These are phyloP conservation scores for Colletes latitarsis DNA, from an alignment of 1,140 invertebrate species.

Conservation along the genomic window DNA sequence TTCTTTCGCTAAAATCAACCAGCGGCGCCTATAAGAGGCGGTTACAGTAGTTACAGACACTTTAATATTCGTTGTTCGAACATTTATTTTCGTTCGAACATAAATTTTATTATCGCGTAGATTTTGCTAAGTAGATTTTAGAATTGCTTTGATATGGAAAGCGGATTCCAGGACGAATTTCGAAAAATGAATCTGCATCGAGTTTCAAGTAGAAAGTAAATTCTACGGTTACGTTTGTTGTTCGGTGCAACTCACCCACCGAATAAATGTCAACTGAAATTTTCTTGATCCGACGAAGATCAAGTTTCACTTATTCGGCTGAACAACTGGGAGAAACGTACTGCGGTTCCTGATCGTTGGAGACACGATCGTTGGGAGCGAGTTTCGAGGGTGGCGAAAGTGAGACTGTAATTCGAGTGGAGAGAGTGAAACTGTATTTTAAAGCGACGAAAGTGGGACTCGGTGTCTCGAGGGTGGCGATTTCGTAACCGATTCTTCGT, in stretches of 20 bases:
- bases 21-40: too few species aligned
- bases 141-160: too few species aligned
- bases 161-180: too few species aligned
- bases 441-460: constrained; percentile 2
- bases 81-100: too few species aligned
- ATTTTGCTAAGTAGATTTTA: too few species aligned
- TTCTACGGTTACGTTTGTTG: background rate
- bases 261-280: background rate
- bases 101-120: too few species aligned
- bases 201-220: background rate
- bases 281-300: background rate
- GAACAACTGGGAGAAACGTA: background rate
- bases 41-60: too few species aligned
- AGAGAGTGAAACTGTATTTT: constrained; percentile 41
- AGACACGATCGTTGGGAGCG: constrained; percentile 10
- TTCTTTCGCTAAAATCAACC: too few species aligned
- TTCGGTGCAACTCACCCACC: too few species aligned
- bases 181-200: too few species aligned
- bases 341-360: background rate
- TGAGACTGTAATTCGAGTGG: constrained; percentile 36
- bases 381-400: constrained; percentile 43
- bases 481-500: background rate
- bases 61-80: too few species aligned
- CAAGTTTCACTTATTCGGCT: background rate
- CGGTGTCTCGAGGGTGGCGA: constrained; percentile 3